Evolutionary conservation across 2,797 vertebrate species (phyloP).

Genomic region (Streptopelia turtur): DNA sequence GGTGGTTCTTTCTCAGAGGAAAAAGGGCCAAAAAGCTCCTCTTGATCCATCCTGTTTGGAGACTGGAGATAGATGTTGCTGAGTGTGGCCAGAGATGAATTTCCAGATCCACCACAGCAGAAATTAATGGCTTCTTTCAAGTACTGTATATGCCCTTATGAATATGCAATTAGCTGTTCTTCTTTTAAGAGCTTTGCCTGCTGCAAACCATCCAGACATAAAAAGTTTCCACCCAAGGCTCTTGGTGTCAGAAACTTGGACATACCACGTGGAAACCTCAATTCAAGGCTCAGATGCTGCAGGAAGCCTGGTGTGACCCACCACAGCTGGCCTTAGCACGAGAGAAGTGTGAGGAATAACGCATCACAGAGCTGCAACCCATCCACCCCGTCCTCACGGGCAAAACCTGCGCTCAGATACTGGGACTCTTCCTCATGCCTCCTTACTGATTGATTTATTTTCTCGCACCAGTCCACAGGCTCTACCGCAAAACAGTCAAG

Average conservation of each 20-base stretch:
- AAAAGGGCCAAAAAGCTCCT: conserved; percentile 8
- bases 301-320: background rate
- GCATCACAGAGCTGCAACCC: background rate
- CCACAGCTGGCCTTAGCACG: background rate
- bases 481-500: background rate
- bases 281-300: background rate
- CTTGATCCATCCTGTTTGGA: background rate
- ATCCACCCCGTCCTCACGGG: background rate
- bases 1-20: background rate
- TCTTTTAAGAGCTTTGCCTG: background rate
- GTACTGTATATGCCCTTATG: background rate
- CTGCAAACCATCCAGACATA: background rate
- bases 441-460: conserved; percentile 18
- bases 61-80: background rate
- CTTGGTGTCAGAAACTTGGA: conserved; percentile 11
- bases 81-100: background rate
- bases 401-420: background rate
- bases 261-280: background rate
- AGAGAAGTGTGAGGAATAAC: background rate
- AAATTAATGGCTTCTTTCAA: conserved; percentile 23
- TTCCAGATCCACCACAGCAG: conserved; percentile 13
- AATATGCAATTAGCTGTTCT: background rate
- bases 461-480: background rate
- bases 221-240: conserved; percentile 13
- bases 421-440: background rate